Evolutionary conservation across 30 jellyfish, hydroid and myxozoan genomes (phyloP).

Genomic region (Hydractinia echinata): DNA sequence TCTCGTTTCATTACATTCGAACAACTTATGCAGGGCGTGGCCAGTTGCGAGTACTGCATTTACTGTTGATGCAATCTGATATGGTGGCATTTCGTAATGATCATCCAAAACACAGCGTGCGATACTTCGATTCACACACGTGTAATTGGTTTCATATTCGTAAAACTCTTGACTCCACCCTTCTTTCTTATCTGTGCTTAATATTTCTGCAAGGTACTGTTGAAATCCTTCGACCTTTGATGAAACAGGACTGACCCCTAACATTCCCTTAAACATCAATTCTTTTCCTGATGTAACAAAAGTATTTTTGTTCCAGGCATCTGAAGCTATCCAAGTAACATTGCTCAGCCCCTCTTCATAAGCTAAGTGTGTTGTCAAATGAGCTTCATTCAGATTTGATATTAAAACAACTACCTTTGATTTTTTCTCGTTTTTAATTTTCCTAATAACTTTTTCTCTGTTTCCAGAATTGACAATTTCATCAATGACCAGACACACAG

Average conservation of each 20-base stretch:
- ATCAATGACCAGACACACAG: constrained; percentile 67
- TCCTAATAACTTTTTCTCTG: neutral
- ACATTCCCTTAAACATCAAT: constrained; percentile 41
- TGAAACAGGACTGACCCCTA: constrained; percentile 59
- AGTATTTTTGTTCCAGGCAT: constrained; percentile 52
- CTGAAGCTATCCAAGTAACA: constrained; percentile 60
- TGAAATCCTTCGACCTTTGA: constrained; percentile 34
- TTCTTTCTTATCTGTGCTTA: constrained; percentile 18
- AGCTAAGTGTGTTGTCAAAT: neutral
- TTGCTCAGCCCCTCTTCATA: constrained; percentile 14
- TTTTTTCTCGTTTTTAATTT: constrained; percentile 16
- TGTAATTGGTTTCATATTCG: constrained; percentile 4
- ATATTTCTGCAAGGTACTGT: constrained; percentile 13
- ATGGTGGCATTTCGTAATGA: constrained; percentile 42
- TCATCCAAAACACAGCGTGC: constrained; percentile 30
- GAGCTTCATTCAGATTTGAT: constrained; percentile 17
- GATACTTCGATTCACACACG: constrained; percentile 19
- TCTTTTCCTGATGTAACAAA: constrained; percentile 18
- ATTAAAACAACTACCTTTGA: constrained; percentile 45
- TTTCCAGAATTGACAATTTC: constrained; percentile 26
- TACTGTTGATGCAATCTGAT: constrained; percentile 43
- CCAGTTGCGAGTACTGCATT: constrained; percentile 92
- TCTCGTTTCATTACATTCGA: constrained; percentile 33
- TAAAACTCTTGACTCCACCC: constrained; percentile 39
- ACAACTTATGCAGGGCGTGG: constrained; percentile 50